Conservation (phyloP, 2,797 vertebrate species). For the Sebastes variabilis region DNA sequence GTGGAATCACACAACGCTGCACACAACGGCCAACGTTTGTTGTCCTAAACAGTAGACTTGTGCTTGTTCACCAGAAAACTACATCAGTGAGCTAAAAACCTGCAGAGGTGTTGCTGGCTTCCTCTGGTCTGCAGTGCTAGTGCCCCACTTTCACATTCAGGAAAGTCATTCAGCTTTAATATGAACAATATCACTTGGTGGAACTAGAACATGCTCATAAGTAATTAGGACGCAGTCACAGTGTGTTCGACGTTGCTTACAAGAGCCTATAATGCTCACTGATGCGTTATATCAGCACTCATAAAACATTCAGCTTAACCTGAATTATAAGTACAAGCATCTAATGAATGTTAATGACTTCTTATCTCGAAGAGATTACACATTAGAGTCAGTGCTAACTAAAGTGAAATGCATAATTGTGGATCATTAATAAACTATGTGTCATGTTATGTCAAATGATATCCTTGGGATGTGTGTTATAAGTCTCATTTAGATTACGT, state of each 20-base stretch:
- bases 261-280: neutral
- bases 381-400: neutral
- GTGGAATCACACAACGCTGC: neutral
- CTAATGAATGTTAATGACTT: constrained; percentile 33
- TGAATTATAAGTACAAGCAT: neutral
- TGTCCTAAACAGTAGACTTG: neutral
- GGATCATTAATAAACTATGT: neutral
- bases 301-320: constrained; percentile 16
- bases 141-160: neutral
- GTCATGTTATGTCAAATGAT: neutral
- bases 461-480: neutral
- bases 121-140: neutral
- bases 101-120: neutral
- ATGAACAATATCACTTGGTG: neutral
- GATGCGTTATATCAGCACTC: neutral
- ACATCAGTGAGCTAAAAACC: neutral
- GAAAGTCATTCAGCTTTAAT: neutral
- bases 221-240: neutral
- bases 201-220: neutral
- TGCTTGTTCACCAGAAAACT: neutral
- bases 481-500: neutral
- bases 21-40: neutral
- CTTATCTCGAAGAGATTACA: neutral
- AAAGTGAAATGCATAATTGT: neutral
- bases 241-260: neutral